phyloP scores from a whole-genome alignment of 1,140 invertebrate species.

The Aphis gossypii region DNA sequence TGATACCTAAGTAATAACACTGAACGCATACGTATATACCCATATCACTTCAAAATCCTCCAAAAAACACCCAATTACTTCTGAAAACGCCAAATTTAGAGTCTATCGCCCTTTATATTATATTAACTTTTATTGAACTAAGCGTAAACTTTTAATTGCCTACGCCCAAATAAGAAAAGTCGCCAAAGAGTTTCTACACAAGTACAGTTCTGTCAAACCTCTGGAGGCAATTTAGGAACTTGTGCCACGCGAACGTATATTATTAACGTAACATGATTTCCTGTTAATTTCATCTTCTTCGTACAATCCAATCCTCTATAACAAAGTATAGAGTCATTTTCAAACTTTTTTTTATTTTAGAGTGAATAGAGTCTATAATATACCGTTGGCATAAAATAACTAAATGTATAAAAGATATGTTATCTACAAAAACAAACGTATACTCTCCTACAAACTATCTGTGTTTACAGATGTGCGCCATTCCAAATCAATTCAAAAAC shows the following conservation, averaged over 20 bases:
- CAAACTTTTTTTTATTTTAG: too few relatives aligned
- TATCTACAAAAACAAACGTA: background rate
- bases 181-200: constrained; percentile 10
- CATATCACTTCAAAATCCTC: background rate
- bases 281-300: background rate
- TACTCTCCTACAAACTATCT: background rate
- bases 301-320: background rate
- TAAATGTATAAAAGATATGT: background rate
- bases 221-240: constrained; percentile 27
- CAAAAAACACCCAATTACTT: background rate
- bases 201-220: constrained; percentile 45
- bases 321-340: too few relatives aligned
- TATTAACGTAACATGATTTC: constrained; percentile 16
- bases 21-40: background rate
- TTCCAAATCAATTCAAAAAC: background rate
- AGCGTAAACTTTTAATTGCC: constrained; percentile 37
- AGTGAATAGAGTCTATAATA: background rate
- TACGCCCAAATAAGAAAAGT: constrained; percentile 31
- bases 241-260: background rate
- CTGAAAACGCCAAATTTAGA: too few relatives aligned
- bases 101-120: background rate
- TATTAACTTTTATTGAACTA: background rate
- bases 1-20: background rate
- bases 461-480: background rate
- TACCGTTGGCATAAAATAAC: background rate